Evolutionary conservation across 2,797 vertebrate genomes (phyloP), one percentile per base, ranked within the genome.

Genomic region (Manis crassicaudata): DNA sequence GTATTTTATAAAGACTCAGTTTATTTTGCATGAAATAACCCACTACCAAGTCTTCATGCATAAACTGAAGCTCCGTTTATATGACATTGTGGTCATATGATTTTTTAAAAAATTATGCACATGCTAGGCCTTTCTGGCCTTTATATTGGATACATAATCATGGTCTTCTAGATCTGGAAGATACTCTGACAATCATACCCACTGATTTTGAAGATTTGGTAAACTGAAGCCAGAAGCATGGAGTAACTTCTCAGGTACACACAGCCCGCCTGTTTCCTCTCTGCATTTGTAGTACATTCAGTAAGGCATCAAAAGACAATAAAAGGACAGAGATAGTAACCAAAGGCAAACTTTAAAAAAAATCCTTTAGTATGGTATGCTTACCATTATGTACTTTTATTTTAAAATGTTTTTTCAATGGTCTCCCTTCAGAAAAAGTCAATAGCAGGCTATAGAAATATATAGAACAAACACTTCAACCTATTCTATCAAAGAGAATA

Each of bases 381-480:
- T 88, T 68, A 52, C 52, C 72, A 81, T 81, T 83, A 58, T 94
- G 16, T 79, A 92, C 63, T 95, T 91, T 62, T 23, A 84, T 94
- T 93, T 84, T 16, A 88, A 83, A 94, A 79, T 92, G n/a, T 93
- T 82, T 97, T 95, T 94, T 90, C 29, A 29, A 81, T 46, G 46
- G 2, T 58, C 62, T 83, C 32, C 25, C 52, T 80, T 82, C 62
- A 94, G 43, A 89, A 80, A 92, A 90, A 84, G 72, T 95, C 73
- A 93, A 65, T 56, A 73, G 75, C 32, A 79, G 46, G 52, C 54
- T 90, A 73, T 76, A 82, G 94, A 76, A 92, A 82, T 85, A 75
- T 20, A 40, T 79, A 68, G 37, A 92, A 75, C 63, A 92, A 90
- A 68, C 50, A 95, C 54, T 89, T 75, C 46, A 65, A 43, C 65